phyloP scores from a whole-genome alignment of 2,797 vertebrate genomes.

The Myoxocephalus aenaeus region DNA sequence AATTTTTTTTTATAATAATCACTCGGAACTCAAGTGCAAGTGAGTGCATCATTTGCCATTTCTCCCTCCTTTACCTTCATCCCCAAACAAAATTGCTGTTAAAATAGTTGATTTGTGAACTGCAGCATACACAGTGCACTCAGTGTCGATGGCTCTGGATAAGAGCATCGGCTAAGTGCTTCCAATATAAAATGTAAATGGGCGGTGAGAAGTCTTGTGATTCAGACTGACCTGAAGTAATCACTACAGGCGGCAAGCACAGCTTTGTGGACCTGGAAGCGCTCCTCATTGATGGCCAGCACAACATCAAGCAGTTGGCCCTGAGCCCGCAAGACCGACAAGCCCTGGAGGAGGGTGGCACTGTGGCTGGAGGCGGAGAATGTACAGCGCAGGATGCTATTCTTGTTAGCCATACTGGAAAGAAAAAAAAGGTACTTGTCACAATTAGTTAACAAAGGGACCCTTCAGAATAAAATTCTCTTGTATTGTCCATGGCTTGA shows the following conservation, averaged over 20 bases:
- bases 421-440: conserved; percentile 67
- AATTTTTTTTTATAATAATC: neutral
- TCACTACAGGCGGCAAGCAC: conserved; percentile 98
- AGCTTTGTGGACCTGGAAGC: conserved; percentile 95
- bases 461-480: neutral
- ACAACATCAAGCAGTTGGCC: conserved; percentile 96
- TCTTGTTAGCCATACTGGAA: conserved; percentile 96
- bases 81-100: conserved; percentile 1
- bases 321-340: conserved; percentile 91
- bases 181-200: conserved; percentile 34
- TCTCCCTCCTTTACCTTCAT: neutral
- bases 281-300: conserved; percentile 93
- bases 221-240: conserved; percentile 92
- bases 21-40: neutral
- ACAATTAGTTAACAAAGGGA: conserved; percentile 42
- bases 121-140: conserved; percentile 20
- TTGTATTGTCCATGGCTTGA: neutral
- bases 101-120: neutral
- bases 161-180: conserved; percentile 38
- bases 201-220: conserved; percentile 42
- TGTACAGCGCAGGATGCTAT: conserved; percentile 91
- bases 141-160: conserved; percentile 7
- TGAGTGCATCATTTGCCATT: neutral
- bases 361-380: conserved; percentile 97
- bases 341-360: conserved; percentile 91